A percentile compares a stretch with the other conserved stretches of the same genome.
These are phyloP conservation scores for Alligator mississippiensis DNA, from an alignment of 2,113 vertebrate species.

Conservation along the genomic window DNA sequence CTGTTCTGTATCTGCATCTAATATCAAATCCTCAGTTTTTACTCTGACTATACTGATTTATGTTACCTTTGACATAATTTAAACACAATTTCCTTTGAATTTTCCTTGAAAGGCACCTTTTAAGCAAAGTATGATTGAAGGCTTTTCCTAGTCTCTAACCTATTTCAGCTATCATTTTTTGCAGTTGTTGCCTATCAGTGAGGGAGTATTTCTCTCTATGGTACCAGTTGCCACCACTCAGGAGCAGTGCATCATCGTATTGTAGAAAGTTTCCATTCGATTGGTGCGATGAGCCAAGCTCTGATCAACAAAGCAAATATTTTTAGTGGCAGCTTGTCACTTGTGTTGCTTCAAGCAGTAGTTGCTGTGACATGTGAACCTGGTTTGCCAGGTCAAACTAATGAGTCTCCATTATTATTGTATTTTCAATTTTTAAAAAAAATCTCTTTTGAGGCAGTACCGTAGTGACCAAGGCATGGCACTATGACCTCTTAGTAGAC, in stretches of 20 bases:
- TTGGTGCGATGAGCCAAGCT: neutral
- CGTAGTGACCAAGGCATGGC: neutral
- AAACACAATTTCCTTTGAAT: neutral
- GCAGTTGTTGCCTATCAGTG: neutral
- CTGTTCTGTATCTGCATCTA: neutral
- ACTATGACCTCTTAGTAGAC: neutral
- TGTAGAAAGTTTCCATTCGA: neutral
- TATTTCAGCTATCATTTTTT: neutral
- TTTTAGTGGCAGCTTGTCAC: neutral
- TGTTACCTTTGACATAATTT: neutral
- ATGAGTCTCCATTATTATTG: neutral
- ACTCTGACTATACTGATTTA: neutral
- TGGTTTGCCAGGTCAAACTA: neutral
- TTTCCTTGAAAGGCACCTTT: neutral
- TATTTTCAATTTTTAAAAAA: rapidly evolving
- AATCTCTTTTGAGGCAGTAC: neutral
- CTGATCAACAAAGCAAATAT: neutral
- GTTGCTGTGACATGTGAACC: neutral
- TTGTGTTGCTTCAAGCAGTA: neutral
- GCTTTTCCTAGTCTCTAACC: neutral
- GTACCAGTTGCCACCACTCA: rapidly evolving
- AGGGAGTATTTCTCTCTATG: neutral
- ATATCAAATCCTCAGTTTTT: neutral
- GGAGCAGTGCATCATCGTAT: neutral
- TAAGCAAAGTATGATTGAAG: neutral